phyloP scores from a whole-genome alignment of 2,797 vertebrate genomes.

The Fistularia tabacaria region DNA sequence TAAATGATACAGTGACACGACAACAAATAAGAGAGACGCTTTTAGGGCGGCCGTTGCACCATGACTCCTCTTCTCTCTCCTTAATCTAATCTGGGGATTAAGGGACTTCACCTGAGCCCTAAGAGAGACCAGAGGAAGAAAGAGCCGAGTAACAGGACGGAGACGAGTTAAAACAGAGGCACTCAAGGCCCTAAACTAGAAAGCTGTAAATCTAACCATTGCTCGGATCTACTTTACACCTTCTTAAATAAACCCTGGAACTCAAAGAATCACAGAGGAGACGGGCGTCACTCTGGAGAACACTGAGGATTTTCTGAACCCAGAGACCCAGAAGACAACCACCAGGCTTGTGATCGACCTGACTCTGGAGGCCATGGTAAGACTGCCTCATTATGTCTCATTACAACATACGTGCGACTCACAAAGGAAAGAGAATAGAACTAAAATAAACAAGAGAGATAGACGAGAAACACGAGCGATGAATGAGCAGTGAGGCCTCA shows the following conservation, averaged over 20 bases:
- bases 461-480: neutral
- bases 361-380: slow-evolving; percentile 55
- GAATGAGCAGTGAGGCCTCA: slow-evolving; percentile 18
- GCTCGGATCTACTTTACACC: neutral
- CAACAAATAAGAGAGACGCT: neutral
- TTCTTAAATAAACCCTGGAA: neutral
- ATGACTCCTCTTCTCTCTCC: slow-evolving; percentile 11
- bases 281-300: slow-evolving; percentile 31
- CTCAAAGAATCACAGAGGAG: neutral
- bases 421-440: too few relatives aligned
- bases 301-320: slow-evolving; percentile 1
- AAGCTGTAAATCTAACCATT: neutral
- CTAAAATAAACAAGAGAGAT: neutral
- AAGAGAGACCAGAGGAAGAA: slow-evolving; percentile 17
- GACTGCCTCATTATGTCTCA: slow-evolving; percentile 1
- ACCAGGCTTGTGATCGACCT: slow-evolving; percentile 42
- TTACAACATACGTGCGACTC: neutral
- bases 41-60: slow-evolving; percentile 26
- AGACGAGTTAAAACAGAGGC: neutral
- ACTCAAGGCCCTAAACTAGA: neutral
- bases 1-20: too few relatives aligned
- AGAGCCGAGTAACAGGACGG: slow-evolving; percentile 1
- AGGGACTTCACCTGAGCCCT: slow-evolving; percentile 24
- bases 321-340: slow-evolving; percentile 25
- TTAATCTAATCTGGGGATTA: slow-evolving; percentile 60